These are phyloP conservation scores for Paramisgurnus dabryanus DNA, from an alignment of 2,113 vertebrate genomes.

Conservation along the genomic window DNA sequence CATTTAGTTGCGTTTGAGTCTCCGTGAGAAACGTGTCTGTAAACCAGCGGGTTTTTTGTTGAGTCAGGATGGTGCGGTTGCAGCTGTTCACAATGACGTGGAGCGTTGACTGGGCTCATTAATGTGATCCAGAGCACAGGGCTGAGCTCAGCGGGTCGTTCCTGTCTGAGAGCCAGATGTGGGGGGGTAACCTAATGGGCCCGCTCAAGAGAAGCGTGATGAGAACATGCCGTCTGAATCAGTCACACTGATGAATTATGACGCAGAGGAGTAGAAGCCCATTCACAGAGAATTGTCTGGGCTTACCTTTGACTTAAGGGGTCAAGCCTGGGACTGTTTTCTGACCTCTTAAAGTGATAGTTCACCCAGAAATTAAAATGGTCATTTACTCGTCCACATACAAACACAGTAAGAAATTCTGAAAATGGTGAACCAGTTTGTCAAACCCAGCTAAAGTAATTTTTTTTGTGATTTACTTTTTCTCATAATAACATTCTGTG, in stretches of 20 bases:
- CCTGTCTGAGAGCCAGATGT: slow-evolving; percentile 43
- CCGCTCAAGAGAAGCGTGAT: not conserved
- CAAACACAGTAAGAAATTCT: too few species aligned
- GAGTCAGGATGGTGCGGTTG: not conserved
- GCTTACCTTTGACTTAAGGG: not conserved
- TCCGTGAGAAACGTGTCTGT: not conserved
- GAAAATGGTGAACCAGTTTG: too few species aligned
- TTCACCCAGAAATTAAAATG: not conserved
- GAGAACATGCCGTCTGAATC: slow-evolving; percentile 16
- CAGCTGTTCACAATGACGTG: slow-evolving; percentile 41
- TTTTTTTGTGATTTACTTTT: too few species aligned
- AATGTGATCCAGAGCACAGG: slow-evolving; percentile 10
- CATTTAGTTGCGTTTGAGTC: not conserved
- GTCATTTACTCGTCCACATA: not conserved
- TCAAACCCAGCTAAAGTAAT: too few species aligned
- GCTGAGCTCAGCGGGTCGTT: slow-evolving; percentile 5
- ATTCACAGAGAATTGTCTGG: not conserved
- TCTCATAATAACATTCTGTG: too few species aligned
- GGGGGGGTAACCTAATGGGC: slow-evolving; percentile 31
- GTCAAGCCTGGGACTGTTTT: not conserved
- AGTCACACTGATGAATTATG: slow-evolving; percentile 23
- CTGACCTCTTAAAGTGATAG: not conserved
- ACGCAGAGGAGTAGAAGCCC: not conserved
- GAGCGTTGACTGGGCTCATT: slow-evolving; percentile 4
- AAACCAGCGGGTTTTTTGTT: not conserved